Base-by-base conservation (phyloP, 1,140 invertebrate species). In the Drosophila sucinea region DNA sequence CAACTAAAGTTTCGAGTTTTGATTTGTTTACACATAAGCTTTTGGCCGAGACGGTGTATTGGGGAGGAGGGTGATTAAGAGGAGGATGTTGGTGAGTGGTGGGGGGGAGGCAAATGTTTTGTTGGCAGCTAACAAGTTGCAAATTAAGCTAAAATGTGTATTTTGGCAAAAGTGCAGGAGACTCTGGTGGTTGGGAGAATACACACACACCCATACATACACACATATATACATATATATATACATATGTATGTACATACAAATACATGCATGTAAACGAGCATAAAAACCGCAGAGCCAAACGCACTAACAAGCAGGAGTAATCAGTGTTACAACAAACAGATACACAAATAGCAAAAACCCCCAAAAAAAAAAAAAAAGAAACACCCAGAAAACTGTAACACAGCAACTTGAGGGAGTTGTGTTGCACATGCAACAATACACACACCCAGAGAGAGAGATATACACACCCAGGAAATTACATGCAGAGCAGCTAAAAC, bases 101-200 rank as follows among this genome's bases (percentile, higher is more conserved):
- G 58, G 27, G 27, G 17, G 30, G 10, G 17, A 8, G 38, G 27
- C 60, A 73, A 81, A 61, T 74, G 74, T 74, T 81, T 82, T 81
- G 79, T 83, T 79, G 82, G 64, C 83, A 86, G 83, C 83, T 87
- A 86, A 86, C 82, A 86, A 85, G 82, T 85, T 87, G 82, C 84
- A 86, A 85, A 85, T 85, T 86, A 87, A 85, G 82, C 82, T 82
- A 79, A 85, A 85, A 85, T 86, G 74, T 85, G 78, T 85, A 80
- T 81, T 85, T 85, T 85, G 81, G 77, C 81, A 84, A 80, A 81
- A 77, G 70, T 64, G 80, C 80, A 68, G 57, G 44, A 72, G 70
- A 67, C 55, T 67, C 41, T 38, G 51, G 27, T 41, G 56, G 5
- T 6, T 25, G 17, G 33, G 17, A 17, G 17, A 17, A 17, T 17